phyloP scores from a whole-genome alignment of 2,888 invertebrate species.

The Plagodis pulveraria region DNA sequence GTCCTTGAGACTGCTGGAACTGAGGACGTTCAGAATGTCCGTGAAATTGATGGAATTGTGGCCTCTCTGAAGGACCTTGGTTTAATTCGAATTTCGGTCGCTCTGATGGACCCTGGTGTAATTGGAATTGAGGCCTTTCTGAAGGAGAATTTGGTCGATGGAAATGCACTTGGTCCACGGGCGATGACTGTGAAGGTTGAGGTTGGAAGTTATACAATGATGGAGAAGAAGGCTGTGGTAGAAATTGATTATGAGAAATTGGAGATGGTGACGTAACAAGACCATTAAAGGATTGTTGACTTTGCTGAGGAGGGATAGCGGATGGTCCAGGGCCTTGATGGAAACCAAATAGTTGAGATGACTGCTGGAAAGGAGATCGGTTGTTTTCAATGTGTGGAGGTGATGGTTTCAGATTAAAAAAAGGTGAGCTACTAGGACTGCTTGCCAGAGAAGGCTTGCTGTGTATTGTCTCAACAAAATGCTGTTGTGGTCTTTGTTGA shows the following conservation, averaged over 20 bases:
- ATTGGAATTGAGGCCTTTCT: constrained; percentile 54
- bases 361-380: constrained; percentile 70
- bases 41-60: constrained; percentile 47
- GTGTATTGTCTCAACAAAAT: constrained; percentile 59
- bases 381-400: constrained; percentile 74
- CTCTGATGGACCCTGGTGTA: constrained; percentile 57
- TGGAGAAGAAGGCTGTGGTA: constrained; percentile 73
- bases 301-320: constrained; percentile 52
- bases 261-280: constrained; percentile 62
- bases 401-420: constrained; percentile 77
- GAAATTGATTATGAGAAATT: constrained; percentile 64
- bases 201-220: constrained; percentile 72
- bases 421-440: constrained; percentile 68
- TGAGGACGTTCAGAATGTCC: constrained; percentile 49
- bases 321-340: constrained; percentile 74
- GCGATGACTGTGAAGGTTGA: constrained; percentile 65
- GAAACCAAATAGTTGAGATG: constrained; percentile 75
- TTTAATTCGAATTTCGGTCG: constrained; percentile 48
- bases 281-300: constrained; percentile 60
- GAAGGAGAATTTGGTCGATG: constrained; percentile 62
- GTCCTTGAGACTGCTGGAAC: constrained; percentile 43
- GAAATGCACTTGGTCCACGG: constrained; percentile 46
- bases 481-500: constrained; percentile 71
- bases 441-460: constrained; percentile 66
- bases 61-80: constrained; percentile 60